Evolutionary conservation across 2,797 vertebrate species (phyloP).

Genomic region (Oryzias dopingdopingensis): DNA sequence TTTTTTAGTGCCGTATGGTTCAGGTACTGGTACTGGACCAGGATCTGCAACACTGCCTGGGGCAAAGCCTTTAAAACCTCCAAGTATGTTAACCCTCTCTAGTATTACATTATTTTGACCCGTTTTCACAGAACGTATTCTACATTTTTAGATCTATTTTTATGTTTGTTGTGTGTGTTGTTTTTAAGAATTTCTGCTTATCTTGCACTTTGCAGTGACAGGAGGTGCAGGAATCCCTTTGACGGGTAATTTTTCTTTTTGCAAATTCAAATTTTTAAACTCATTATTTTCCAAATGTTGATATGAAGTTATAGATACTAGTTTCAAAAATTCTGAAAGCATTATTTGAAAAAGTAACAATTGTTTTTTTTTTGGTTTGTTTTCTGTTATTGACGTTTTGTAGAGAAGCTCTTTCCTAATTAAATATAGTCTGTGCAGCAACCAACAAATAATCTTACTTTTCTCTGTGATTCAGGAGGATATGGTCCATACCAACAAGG

Average conservation of each 20-base stretch:
- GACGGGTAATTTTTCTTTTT: slow-evolving; percentile 6
- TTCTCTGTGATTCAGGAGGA: slow-evolving; percentile 58
- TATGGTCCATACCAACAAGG: slow-evolving; percentile 49
- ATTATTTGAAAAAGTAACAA: no score
- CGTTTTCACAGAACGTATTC: no score
- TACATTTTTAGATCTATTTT: neutral
- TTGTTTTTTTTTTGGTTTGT: no score
- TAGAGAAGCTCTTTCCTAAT: no score
- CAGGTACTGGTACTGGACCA: slow-evolving; percentile 46
- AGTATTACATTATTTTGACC: neutral
- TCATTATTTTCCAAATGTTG: no score
- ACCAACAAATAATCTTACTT: slow-evolving; percentile 35
- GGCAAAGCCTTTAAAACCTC: slow-evolving; percentile 70
- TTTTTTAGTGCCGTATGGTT: neutral
- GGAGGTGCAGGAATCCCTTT: slow-evolving; percentile 64
- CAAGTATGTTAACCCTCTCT: slow-evolving; percentile 44
- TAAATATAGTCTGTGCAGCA: no score
- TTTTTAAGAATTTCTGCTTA: neutral
- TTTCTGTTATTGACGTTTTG: no score
- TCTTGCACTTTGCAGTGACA: slow-evolving; percentile 30
- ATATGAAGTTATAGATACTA: no score
- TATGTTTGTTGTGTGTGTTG: neutral
- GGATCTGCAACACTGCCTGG: slow-evolving; percentile 48
- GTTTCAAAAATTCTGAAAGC: no score
- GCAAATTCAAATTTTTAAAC: no score